Evolutionary conservation across 1,140 invertebrate species (phyloP), one percentile per base, ranked within the genome.

Genomic region (Hycleus cichorii): DNA sequence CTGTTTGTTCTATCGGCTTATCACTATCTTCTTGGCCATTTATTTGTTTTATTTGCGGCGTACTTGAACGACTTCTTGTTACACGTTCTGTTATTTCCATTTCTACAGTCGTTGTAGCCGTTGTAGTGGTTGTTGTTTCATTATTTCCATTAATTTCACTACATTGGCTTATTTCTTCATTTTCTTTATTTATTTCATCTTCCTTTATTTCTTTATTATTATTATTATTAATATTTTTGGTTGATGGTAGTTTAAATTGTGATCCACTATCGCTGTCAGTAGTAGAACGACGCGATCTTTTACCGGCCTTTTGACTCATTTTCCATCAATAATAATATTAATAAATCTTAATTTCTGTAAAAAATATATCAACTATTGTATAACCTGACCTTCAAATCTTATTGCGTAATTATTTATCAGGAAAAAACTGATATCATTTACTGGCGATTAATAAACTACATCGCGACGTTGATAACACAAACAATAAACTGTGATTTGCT

Each of bases 41-140:
- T 9, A 25, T 26, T 46, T 60, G 57, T 10, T 51, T 58, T 2
- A 58, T 10, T 38, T 64, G 62, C 9, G 62, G 62, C 18, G 62
- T 64, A 2, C 40, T 12, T 10, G 62, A 61, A 11, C 62, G 12
- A 43, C 57, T 59, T 26, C 57, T 53, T 1, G 57, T 58, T n/a
- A 49, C 27, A 11, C 32, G 40, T 49, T 7, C 48, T 9, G 43
- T 6, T 24, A 6, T 24, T 9, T 47, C 18, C n/a, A 53, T 12
- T 43, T 27, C 12, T 7, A 32, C 3, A 32, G 38, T 42, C 6
- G 9, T 49, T 27, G 49, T 18, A n/a, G 39, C 39, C 47, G 48
- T 58, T 58, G 39, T 59, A 9, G 49, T 27, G 24, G 12, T 11
- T 51, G 47, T 42, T 52, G 10, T 40, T 43, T 4, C 51, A n/a